Evolutionary conservation across 2,888 invertebrate genomes (phyloP).

Genomic region (Conops quadrifasciatus): DNA sequence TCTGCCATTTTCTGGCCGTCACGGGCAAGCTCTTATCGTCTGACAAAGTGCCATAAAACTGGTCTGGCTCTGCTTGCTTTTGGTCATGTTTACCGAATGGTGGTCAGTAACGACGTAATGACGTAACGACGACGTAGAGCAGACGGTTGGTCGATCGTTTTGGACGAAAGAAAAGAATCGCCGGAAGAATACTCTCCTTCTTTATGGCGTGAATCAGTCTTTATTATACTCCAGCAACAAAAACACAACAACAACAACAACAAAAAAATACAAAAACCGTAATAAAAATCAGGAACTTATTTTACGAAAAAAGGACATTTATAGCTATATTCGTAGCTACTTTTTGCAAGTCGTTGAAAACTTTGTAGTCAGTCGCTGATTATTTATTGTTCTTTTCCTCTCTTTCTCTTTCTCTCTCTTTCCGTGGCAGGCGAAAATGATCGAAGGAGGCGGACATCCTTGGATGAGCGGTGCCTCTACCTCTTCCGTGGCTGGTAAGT

Average conservation of each 20-base stretch:
- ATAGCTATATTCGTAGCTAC: no score
- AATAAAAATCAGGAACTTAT: no score
- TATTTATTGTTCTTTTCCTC: background rate
- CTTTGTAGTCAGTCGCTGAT: background rate
- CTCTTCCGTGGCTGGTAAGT: slow-evolving; percentile 63
- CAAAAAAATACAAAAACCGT: no score
- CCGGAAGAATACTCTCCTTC: no score
- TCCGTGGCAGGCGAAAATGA: slow-evolving; percentile 60
- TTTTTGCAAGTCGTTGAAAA: background rate
- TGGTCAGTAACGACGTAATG: no score
- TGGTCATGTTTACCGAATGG: no score
- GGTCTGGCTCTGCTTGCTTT: background rate
- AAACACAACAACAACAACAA: background rate
- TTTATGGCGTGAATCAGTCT: background rate
- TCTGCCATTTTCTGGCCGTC: background rate
- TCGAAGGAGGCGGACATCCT: slow-evolving; percentile 59
- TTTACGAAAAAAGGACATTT: no score
- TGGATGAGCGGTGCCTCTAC: slow-evolving; percentile 63
- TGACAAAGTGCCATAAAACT: slow-evolving; percentile 9
- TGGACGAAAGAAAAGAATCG: no score
- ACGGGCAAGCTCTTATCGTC: background rate
- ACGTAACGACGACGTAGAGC: no score
- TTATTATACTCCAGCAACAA: background rate
- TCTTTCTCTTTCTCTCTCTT: background rate
- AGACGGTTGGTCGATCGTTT: no score